Evolutionary conservation across 2,113 vertebrate species (phyloP).

Genomic region (Xenopus laevis): DNA sequence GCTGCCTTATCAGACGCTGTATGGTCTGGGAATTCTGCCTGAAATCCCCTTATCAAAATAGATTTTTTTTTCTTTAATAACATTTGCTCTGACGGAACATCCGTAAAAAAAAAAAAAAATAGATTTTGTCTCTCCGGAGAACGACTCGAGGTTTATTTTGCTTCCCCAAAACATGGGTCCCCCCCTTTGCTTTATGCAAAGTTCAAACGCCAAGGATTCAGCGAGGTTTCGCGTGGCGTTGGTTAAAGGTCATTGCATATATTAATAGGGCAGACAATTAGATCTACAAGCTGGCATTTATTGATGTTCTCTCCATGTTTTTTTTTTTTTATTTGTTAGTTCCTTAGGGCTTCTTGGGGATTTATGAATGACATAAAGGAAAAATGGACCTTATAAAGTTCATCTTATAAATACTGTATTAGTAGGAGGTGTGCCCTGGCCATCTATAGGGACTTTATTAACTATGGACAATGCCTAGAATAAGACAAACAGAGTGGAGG

Average conservation of each 20-base stretch:
- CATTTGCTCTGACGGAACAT: slow-evolving; percentile 42
- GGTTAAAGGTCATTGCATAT: slow-evolving; percentile 52
- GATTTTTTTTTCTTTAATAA: slow-evolving; percentile 33
- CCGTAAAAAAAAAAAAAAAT: slow-evolving; percentile 7
- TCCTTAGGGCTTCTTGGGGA: not conserved
- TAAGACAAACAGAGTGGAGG: too few species aligned
- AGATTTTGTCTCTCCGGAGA: slow-evolving; percentile 45
- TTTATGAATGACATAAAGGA: too few species aligned
- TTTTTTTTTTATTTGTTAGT: not conserved
- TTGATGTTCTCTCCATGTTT: not conserved
- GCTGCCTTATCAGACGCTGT: slow-evolving; percentile 24
- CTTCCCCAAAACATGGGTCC: too few species aligned
- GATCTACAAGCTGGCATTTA: not conserved
- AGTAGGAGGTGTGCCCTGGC: too few species aligned
- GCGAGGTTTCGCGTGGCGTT: slow-evolving; percentile 49
- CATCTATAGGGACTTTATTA: too few species aligned
- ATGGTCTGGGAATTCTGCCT: slow-evolving; percentile 43
- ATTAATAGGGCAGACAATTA: slow-evolving; percentile 47
- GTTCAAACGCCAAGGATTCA: slow-evolving; percentile 54
- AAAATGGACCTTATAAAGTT: too few species aligned
- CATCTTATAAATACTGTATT: too few species aligned
- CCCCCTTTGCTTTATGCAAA: slow-evolving; percentile 56
- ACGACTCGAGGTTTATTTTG: slow-evolving; percentile 38
- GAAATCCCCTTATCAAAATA: slow-evolving; percentile 47
- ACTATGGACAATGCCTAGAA: too few species aligned